phyloP scores from a whole-genome alignment of 2,113 vertebrate species.

The Anhinga rufa region DNA sequence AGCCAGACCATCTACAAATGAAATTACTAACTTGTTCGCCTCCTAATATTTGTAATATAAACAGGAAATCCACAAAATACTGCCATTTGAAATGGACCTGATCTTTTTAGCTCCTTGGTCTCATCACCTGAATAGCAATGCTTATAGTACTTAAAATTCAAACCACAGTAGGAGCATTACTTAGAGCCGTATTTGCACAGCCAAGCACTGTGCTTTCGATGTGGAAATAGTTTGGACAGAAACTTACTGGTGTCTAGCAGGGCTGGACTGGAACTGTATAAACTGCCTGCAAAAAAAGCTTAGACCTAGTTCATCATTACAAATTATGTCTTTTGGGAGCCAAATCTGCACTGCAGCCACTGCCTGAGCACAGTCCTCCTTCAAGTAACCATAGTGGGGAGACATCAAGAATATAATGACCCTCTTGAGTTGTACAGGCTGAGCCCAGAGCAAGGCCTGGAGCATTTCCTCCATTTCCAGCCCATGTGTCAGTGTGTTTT shows the following conservation, averaged over 20 bases:
- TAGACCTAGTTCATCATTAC: not conserved
- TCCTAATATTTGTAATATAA: not conserved
- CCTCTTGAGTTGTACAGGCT: not conserved
- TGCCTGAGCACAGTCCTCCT: not conserved
- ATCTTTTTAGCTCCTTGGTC: not conserved
- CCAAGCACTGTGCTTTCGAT: not conserved
- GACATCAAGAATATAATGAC: not conserved
- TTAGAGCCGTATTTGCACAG: rapidly evolving
- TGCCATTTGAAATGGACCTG: not conserved
- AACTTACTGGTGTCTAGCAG: not conserved
- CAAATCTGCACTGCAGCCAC: not conserved
- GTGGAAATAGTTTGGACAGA: not conserved
- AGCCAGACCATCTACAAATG: not conserved
- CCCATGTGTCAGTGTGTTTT: not conserved
- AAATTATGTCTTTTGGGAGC: not conserved
- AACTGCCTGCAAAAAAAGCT: not conserved
- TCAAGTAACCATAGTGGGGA: rapidly evolving
- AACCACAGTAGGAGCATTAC: rapidly evolving
- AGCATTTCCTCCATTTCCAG: not conserved
- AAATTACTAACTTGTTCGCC: not conserved
- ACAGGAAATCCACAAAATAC: not conserved
- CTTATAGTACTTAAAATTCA: not conserved
- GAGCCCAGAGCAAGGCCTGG: not conserved
- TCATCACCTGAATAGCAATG: not conserved
- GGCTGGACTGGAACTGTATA: not conserved